A percentile compares a stretch with the other conserved stretches of the same genome.
Evolutionary conservation across 2,113 vertebrate genomes (phyloP).

Genomic region (Aegypius monachus): DNA sequence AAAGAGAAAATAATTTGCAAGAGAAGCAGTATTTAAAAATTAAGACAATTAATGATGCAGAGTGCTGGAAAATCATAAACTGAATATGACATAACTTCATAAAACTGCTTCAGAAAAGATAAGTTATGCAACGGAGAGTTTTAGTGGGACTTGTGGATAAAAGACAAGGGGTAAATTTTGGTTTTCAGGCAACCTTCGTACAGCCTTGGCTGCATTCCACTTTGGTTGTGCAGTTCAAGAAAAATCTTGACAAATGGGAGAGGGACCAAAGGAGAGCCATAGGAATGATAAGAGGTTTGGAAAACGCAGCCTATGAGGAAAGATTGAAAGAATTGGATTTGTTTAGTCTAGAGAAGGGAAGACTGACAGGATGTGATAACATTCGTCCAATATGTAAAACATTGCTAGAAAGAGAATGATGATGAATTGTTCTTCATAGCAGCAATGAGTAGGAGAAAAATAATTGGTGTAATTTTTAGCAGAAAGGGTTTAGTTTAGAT

Average conservation of each 20-base stretch:
- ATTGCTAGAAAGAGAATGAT: constrained; percentile 52
- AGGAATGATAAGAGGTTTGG: constrained; percentile 66
- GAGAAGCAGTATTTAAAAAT: neutral
- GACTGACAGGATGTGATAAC: constrained; percentile 58
- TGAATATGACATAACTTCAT: neutral
- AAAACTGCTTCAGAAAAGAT: neutral
- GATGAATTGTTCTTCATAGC: constrained; percentile 36
- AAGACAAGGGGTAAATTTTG: neutral
- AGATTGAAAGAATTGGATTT: constrained; percentile 65
- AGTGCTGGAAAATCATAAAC: neutral
- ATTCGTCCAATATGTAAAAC: constrained; percentile 42
- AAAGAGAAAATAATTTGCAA: neutral
- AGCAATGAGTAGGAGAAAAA: neutral
- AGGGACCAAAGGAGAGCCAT: constrained; percentile 33
- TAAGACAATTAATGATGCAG: neutral
- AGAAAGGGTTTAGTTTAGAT: neutral
- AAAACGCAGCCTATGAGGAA: constrained; percentile 36
- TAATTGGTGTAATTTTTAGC: constrained; percentile 7
- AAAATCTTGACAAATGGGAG: constrained; percentile 48
- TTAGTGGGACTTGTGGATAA: neutral
- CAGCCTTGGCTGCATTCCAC: neutral
- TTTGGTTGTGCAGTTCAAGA: constrained; percentile 1
- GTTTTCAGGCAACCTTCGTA: neutral
- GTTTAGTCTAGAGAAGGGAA: constrained; percentile 62
- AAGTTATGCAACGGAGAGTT: neutral